Percentiles rank a stretch among this genome's conserved stretches.
These are phyloP conservation scores for Hemibagrus guttatus DNA, from an alignment of 2,797 vertebrate species.

Conservation along the genomic window DNA sequence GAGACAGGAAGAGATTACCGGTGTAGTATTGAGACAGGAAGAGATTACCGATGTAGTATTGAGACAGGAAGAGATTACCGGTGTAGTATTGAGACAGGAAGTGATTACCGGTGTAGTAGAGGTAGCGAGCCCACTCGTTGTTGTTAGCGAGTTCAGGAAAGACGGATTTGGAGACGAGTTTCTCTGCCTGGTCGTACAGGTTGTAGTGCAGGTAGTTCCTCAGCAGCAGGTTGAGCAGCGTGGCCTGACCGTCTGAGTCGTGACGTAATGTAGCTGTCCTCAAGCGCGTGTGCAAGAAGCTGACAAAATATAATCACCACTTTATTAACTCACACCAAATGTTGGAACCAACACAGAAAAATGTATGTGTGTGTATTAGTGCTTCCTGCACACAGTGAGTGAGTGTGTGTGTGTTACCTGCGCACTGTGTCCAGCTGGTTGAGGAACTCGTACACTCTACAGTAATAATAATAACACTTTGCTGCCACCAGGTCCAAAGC, in stretches of 20 bases:
- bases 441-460: conserved; percentile 92
- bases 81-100: background rate
- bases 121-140: conserved; percentile 96
- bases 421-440: conserved; percentile 73
- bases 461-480: conserved; percentile 96
- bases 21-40: background rate
- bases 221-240: conserved; percentile 91
- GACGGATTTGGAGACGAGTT: conserved; percentile 93
- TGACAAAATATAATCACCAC: conserved; percentile 53
- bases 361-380: background rate
- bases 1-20: background rate
- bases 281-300: conserved; percentile 91
- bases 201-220: conserved; percentile 96
- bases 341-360: background rate
- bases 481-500: conserved; percentile 93
- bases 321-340: background rate
- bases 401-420: conserved; percentile 1
- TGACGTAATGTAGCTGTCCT: conserved; percentile 91
- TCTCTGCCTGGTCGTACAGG: conserved; percentile 96
- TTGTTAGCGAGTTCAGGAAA: conserved; percentile 97
- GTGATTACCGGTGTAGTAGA: conserved; percentile 90
- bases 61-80: conserved; percentile 10
- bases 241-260: conserved; percentile 91
- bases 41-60: conserved; percentile 87
- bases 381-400: background rate